Evolutionary conservation across 2,888 invertebrate genomes (phyloP).

Genomic region (Cerastis rubricosa): DNA sequence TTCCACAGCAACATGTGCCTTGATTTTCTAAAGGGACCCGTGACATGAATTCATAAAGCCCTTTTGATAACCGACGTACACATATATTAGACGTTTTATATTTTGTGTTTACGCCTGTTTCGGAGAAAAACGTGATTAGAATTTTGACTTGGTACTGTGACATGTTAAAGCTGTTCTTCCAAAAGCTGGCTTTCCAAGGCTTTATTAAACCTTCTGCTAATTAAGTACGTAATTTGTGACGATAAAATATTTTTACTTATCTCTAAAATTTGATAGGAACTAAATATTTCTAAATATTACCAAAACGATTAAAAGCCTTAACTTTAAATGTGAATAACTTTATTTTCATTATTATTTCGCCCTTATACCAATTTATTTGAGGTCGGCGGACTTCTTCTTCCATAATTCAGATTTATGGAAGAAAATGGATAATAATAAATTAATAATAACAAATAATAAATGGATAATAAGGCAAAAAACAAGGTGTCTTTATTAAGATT

Average conservation of each 20-base stretch:
- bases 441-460: too few relatives aligned
- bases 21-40: conserved; percentile 48
- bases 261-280: too few relatives aligned
- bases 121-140: conserved; percentile 28
- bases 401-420: too few relatives aligned
- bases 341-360: too few relatives aligned
- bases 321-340: too few relatives aligned
- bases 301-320: too few relatives aligned
- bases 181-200: too few relatives aligned
- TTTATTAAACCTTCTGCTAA: not conserved
- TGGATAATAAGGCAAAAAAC: too few relatives aligned
- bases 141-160: conserved; percentile 1
- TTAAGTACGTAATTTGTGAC: not conserved
- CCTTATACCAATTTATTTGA: too few relatives aligned
- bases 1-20: conserved; percentile 47
- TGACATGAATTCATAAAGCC: conserved; percentile 56
- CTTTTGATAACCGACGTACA: conserved; percentile 35
- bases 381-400: too few relatives aligned
- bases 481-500: too few relatives aligned
- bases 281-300: not conserved
- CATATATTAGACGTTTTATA: conserved; percentile 31
- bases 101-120: conserved; percentile 34
- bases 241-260: not conserved
- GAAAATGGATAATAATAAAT: too few relatives aligned
- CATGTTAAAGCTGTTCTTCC: not conserved